Evolutionary conservation across 2,113 vertebrate species (phyloP).

Genomic region (Dicaeum eximium): DNA sequence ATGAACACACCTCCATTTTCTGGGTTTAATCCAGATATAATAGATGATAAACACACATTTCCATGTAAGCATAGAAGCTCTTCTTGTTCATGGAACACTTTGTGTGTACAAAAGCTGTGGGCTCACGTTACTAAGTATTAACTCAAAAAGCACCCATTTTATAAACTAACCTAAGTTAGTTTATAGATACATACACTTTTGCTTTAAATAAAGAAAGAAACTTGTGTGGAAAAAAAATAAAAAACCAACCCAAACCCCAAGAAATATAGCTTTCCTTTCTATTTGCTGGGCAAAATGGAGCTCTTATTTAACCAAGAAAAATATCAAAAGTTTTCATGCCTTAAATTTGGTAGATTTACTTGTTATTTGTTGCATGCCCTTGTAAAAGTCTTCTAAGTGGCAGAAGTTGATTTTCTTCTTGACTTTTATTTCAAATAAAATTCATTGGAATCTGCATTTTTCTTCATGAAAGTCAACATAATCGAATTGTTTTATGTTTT

Average conservation of each 20-base stretch:
- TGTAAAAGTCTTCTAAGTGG: neutral
- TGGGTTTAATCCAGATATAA: neutral
- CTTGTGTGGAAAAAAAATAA: neutral
- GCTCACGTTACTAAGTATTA: neutral
- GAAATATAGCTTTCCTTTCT: neutral
- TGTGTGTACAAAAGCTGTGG: neutral
- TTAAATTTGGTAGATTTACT: neutral
- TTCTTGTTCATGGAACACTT: neutral
- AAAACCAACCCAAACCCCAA: rapidly evolving
- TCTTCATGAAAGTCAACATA: neutral
- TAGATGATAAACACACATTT: neutral
- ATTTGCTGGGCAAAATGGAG: neutral
- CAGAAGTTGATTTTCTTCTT: neutral
- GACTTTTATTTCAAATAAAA: neutral
- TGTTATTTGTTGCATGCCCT: neutral
- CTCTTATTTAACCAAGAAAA: neutral
- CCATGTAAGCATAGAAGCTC: neutral
- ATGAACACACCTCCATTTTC: neutral
- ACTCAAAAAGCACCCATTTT: neutral
- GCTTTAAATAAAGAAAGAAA: too few species aligned
- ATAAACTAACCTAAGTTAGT: neutral
- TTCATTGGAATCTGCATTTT: neutral
- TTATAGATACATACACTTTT: too few species aligned
- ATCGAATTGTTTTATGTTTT: neutral
- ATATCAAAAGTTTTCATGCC: neutral